phyloP scores from a whole-genome alignment of 2,113 vertebrate genomes.

The Columbina picui region DNA sequence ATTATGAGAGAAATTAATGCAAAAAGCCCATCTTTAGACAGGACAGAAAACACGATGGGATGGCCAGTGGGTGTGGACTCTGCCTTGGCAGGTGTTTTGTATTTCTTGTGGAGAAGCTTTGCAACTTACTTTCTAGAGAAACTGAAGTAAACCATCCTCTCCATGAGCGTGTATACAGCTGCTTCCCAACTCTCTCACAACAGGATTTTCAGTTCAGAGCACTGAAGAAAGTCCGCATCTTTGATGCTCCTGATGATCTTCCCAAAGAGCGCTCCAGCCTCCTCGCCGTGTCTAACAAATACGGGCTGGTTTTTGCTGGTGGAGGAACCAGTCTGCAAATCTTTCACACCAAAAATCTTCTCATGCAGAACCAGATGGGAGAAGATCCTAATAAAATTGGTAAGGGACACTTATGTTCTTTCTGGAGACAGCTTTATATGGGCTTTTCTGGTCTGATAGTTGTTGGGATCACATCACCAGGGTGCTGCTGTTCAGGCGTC shows the following conservation, averaged over 20 bases:
- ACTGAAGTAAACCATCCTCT: background rate
- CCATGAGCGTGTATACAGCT: background rate
- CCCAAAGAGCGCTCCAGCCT: constrained; percentile 88
- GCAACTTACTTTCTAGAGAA: background rate
- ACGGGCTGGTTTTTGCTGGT: constrained; percentile 87
- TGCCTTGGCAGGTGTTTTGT: background rate
- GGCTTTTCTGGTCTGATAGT: fast-evolving
- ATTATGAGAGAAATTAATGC: background rate
- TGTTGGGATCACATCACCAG: background rate
- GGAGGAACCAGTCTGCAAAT: constrained; percentile 83
- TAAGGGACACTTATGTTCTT: background rate
- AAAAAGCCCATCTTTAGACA: background rate
- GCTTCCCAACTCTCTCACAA: background rate
- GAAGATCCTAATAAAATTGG: constrained; percentile 89
- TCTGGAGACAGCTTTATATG: background rate
- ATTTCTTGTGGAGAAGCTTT: background rate
- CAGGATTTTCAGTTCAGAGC: constrained; percentile 97
- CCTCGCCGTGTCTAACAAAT: constrained; percentile 90
- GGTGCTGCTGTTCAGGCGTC: background rate
- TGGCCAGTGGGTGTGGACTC: background rate
- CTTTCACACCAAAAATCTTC: constrained; percentile 83
- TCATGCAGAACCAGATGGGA: constrained; percentile 81
- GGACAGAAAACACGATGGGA: background rate
- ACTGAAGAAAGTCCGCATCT: constrained; percentile 91
- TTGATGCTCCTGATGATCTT: constrained; percentile 82